Base-by-base conservation (phyloP, 2,113 vertebrate genomes). In the Rhabdornis inornatus region DNA sequence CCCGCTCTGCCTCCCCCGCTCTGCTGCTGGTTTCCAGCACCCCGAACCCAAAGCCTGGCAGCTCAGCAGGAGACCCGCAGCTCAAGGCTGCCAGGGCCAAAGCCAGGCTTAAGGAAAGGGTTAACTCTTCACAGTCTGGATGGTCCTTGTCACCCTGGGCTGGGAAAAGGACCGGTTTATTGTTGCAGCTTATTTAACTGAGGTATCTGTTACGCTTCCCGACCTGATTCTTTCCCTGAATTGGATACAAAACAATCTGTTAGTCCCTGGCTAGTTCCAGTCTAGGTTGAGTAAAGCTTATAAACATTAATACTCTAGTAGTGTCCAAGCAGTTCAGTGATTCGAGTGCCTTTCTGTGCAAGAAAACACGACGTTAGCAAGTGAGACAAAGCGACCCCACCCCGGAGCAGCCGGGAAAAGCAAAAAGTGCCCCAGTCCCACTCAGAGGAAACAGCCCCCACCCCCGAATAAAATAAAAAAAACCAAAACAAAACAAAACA, bases 131-230 rank as follows among this genome's bases (percentile, higher is more conserved):
- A 97, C 96, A 97, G 96, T 97, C 96, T 94, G 83, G 83, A 66
- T 8, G 76, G 94, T 91, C 95, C 94, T 69, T 7, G 14, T 53
- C 90, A 23, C 8, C 30, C 8, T 1, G 13, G 18, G 35, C 71
- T 56, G 93, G 74, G 52, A 45, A 35, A 63, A 91, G 94, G 95
- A 87, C 87, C 71, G 5, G 70, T 63, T 83, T 83, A 93, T 95
- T 72, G 90, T 80, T 83, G 94, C 95, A 97, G 97, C 96, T 97
- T 97, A 95, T 96, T 97, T 91, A 88, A 94, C 95, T 97, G 97
- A 97, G 97, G 97, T 97, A 97, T 97, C 95, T 96, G 95, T 96
- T 96, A 95, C 68, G 22, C 95, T 85, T 96, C 95, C 91, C 44
- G 7, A 95, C 92, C 87, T 95, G 96, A 93, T 87, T 92, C 94